Evolutionary conservation across 2,113 vertebrate genomes (phyloP), one percentile per base, ranked within the genome.

Genomic region (Equus quagga): DNA sequence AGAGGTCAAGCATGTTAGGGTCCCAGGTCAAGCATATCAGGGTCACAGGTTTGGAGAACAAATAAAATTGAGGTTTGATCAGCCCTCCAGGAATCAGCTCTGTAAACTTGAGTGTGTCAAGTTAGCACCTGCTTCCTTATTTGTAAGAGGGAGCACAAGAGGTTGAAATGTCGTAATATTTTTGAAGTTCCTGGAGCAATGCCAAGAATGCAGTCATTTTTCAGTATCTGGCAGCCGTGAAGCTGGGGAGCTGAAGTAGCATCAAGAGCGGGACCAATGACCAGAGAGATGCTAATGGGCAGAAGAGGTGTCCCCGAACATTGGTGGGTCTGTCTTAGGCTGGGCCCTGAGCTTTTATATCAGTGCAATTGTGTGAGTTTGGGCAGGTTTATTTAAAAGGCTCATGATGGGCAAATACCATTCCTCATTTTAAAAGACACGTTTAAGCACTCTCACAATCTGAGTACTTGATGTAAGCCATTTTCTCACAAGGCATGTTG

Each of bases 1-100:
- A 11, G 28, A 19, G 4, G 1, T 8, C 2, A 0, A 17, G 31
- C 0, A 2, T 9, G 3, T 3, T 26, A 2, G 1, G 0, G 14
- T 65, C 36, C 28, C 11, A 17, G 18, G 33, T 4, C 2, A 0
- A 17, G 31, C 0, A 2, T 9, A 3, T 2, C 21, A 2, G 1
- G 0, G 14, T 65, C 36, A n/a, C 11, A 17, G 18, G 33, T 4
- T 36, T 73, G 33, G 24, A 33, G 82, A 33, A 28, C 33, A 86
- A 51, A 23, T 2, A 3, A 2, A 72, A 8, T 12, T 15, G 26
- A 64, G 36, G 36, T 4, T 62, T 26, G 2, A 8, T 0, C 21
- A 31, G 10, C 10, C 64, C 64, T 36, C 7, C 2, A n/a, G 6
- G 33, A 6, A 13, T n/a, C 23, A 3, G 2, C 51, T n/a, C 41